Percentiles rank a stretch among this genome's conserved stretches.
These are phyloP conservation scores for Enteromius viviparus DNA, from an alignment of 2,797 vertebrate species.

Conservation along the genomic window DNA sequence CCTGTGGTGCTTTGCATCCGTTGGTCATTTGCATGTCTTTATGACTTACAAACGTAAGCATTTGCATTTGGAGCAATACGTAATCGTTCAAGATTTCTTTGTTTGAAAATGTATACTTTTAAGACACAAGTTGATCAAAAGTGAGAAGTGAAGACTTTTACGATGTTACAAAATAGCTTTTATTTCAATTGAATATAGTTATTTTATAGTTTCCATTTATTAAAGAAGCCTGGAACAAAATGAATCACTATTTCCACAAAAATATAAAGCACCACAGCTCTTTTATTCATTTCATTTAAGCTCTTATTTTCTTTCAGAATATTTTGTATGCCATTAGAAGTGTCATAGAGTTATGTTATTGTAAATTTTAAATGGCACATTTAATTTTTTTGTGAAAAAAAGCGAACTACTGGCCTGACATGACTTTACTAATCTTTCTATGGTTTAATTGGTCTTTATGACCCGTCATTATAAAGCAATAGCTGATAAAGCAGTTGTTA, in stretches of 20 bases:
- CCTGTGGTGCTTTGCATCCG: neutral
- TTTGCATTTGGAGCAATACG: neutral
- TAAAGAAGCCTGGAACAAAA: neutral
- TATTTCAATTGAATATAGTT: neutral
- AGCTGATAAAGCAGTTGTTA: neutral
- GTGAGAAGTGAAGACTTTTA: neutral
- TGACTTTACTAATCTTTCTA: neutral
- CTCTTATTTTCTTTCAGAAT: no score
- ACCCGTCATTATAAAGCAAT: neutral
- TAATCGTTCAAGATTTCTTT: neutral
- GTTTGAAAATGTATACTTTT: neutral
- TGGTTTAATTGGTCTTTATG: constrained; percentile 12
- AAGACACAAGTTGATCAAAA: neutral
- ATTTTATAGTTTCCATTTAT: neutral
- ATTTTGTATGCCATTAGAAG: neutral
- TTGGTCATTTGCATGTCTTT: neutral
- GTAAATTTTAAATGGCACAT: neutral
- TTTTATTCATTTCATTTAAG: no score
- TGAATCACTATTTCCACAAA: neutral
- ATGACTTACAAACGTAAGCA: neutral
- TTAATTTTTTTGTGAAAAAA: neutral
- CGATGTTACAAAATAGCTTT: neutral
- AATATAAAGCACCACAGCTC: neutral
- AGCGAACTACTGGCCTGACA: neutral
- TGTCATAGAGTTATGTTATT: no score